Percentiles rank a stretch among this genome's conserved stretches.
These are phyloP conservation scores for Uropsilus gracilis DNA, from an alignment of 2,113 vertebrate species.

Conservation along the genomic window DNA sequence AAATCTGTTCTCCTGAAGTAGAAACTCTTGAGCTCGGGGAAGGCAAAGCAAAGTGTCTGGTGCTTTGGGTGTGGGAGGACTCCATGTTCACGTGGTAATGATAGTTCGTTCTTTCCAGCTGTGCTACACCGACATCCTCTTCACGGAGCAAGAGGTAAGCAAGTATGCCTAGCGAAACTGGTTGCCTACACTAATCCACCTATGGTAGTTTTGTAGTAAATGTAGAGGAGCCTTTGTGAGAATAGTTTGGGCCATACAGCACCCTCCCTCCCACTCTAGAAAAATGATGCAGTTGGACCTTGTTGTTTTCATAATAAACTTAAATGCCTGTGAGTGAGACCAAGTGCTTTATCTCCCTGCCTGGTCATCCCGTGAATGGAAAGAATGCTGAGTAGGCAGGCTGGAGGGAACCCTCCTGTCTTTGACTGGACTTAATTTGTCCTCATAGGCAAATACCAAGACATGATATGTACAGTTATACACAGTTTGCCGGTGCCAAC, in stretches of 20 bases:
- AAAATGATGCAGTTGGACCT: conserved; percentile 44
- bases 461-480: not conserved
- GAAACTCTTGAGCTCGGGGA: not conserved
- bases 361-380: not conserved
- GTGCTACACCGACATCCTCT: conserved; percentile 98
- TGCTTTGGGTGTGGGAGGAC: not conserved
- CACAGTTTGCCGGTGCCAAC: not conserved
- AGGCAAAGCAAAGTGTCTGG: not conserved
- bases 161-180: conserved; percentile 54
- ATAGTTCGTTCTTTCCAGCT: conserved; percentile 88
- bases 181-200: not conserved
- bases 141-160: conserved; percentile 98
- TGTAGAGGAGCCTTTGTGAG: not conserved
- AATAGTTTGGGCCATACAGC: not conserved
- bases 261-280: not conserved
- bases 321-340: conserved; percentile 59
- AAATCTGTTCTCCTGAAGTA: not conserved
- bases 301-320: conserved; percentile 63
- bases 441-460: not conserved
- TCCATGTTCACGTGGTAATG: conserved; percentile 33
- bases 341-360: not conserved
- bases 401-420: not conserved
- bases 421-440: not conserved
- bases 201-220: not conserved
- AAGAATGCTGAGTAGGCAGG: not conserved